Evolutionary conservation across 2,797 vertebrate genomes (phyloP), one percentile per base, ranked within the genome.

Genomic region (Neosilurus hyrtlii): DNA sequence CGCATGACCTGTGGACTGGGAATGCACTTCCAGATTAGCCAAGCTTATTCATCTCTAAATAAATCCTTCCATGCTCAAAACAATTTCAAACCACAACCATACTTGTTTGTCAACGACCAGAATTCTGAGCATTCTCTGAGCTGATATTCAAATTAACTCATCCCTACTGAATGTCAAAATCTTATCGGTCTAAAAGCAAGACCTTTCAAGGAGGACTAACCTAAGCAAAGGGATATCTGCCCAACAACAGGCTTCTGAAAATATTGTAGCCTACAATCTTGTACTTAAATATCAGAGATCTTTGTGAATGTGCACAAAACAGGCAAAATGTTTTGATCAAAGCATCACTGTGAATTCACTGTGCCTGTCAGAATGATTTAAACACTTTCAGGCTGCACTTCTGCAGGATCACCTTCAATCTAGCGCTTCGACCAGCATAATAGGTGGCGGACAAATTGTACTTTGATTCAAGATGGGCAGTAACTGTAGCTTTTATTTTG

Each of bases 151-250:
- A 80, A 76, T 82, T 43, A 43, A 43, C 37, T 43, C 37, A 43
- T 43, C 37, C 37, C 6, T 6, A 43, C 77, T 61, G 61, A 72
- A 67, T 82, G 77, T 81, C 59, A 74, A 65, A 76, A 86, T 84
- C 18, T 62, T 76, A 84, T 78, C 78, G 51, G 37, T 62, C 63
- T 73, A 49, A 70, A 83, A 85, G 81, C 78, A 51, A 70, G 54
- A 62, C 15, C 18, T n/a, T 56, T 70, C 67, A 65, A 76, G 63
- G 62, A 4, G 20, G n/a, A 71, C 22, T 78, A 72, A 84, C 43
- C 59, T 70, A 59, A 51, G 54, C 73, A 75, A 49, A 82, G 56
- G 76, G 22, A 26, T 49, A 73, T 80, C 59, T 20, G 70, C n/a
- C 24, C 57, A 63, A 30, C n/a, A 71, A 59, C 49, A 4, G 20